phyloP scores from a whole-genome alignment of 30 jellyfish, hydroid and myxozoan genomes.

The Hydractinia echinata region DNA sequence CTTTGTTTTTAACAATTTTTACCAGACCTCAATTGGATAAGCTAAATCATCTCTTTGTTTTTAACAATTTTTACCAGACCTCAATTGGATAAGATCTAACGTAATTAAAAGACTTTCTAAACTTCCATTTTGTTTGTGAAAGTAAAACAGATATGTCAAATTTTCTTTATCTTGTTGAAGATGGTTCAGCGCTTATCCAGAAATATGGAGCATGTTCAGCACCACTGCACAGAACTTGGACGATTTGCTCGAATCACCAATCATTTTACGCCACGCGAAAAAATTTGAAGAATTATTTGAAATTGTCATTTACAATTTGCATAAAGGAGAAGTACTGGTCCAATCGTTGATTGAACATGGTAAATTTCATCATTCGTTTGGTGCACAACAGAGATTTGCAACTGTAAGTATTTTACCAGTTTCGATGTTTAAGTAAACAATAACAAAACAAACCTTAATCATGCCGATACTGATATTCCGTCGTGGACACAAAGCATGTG shows the following conservation, averaged over 20 bases:
- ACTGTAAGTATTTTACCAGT: background rate
- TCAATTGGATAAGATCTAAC: too few relatives aligned
- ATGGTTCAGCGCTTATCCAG: constrained; percentile 28
- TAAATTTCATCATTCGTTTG: constrained; percentile 12
- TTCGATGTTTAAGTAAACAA: too few relatives aligned
- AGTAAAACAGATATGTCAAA: background rate
- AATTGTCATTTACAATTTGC: background rate
- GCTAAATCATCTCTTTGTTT: too few relatives aligned
- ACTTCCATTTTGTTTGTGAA: too few relatives aligned
- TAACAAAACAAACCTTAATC: too few relatives aligned
- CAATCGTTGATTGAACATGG: constrained; percentile 2
- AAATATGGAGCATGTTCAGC: constrained; percentile 4
- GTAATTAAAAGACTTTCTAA: too few relatives aligned
- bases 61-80: too few relatives aligned
- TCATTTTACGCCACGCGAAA: background rate
- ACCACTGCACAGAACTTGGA: background rate
- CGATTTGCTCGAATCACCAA: constrained; percentile 10
- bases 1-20: too few relatives aligned
- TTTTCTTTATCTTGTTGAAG: background rate
- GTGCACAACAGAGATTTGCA: constrained; percentile 19
- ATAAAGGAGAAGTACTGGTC: background rate
- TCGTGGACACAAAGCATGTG: too few relatives aligned
- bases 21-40: too few relatives aligned
- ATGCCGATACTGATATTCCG: too few relatives aligned
- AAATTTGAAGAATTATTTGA: constrained; percentile 10